Evolutionary conservation across 2,888 invertebrate genomes (phyloP).

Genomic region (Temnothorax unifasciatus): DNA sequence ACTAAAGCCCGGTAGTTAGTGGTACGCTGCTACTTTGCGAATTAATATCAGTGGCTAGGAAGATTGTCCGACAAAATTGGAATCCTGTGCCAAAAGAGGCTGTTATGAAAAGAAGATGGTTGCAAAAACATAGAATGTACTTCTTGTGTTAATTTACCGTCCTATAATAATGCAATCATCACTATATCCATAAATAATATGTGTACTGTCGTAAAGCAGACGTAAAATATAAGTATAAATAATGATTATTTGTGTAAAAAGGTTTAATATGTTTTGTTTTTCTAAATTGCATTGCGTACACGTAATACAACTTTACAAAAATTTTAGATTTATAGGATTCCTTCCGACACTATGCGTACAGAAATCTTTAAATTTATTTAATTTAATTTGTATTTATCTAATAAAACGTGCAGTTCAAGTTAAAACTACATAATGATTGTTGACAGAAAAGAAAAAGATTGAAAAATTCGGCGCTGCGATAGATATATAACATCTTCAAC

Average conservation of each 20-base stretch:
- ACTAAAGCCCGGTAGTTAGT: constrained; percentile 56
- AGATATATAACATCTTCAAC: neutral
- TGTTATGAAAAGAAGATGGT: neutral
- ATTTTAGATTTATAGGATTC: neutral
- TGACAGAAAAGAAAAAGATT: constrained; percentile 12
- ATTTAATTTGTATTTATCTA: neutral
- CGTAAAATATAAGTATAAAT: neutral
- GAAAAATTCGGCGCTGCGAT: constrained; percentile 8
- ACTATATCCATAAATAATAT: neutral
- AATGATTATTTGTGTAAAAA: no score
- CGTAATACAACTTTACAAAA: neutral
- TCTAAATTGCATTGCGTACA: neutral
- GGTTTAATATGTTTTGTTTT: neutral
- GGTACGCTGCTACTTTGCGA: constrained; percentile 44
- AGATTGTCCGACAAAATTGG: constrained; percentile 35
- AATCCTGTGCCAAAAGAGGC: neutral
- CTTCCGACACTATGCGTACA: neutral
- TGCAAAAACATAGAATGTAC: neutral
- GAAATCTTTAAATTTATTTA: neutral
- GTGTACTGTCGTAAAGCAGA: neutral
- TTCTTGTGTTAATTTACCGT: neutral
- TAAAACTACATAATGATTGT: neutral
- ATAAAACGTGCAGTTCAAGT: neutral
- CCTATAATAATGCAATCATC: neutral
- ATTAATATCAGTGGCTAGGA: constrained; percentile 59